Percentiles rank a stretch among this genome's conserved stretches.
Evolutionary conservation across 1,140 invertebrate species (phyloP).

Genomic region (Zaprionus lachaisei): DNA sequence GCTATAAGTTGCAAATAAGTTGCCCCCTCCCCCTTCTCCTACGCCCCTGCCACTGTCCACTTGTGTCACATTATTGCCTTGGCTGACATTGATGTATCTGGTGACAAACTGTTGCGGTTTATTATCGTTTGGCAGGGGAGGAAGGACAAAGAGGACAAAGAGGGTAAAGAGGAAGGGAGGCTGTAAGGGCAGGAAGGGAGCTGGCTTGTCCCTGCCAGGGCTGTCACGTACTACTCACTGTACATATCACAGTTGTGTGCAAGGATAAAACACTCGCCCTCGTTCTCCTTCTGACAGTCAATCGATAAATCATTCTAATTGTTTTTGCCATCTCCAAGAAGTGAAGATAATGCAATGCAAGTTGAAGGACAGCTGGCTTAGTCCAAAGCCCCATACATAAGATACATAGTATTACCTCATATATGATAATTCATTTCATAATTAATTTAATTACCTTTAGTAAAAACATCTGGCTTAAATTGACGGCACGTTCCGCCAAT

Average conservation of each 20-base stretch:
- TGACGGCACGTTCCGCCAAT: slow-evolving; percentile 19
- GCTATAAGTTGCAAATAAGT: slow-evolving; percentile 56
- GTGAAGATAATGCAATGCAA: slow-evolving; percentile 35
- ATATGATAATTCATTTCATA: slow-evolving; percentile 26
- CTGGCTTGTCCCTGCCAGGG: background rate
- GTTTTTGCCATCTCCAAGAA: slow-evolving; percentile 34
- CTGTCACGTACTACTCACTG: slow-evolving; percentile 62
- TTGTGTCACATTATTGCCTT: slow-evolving; percentile 58
- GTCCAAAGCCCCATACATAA: background rate
- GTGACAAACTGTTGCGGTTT: slow-evolving; percentile 76
- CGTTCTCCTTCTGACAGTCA: slow-evolving; percentile 19
- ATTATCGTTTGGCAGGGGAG: slow-evolving; percentile 34
- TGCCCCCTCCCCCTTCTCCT: background rate
- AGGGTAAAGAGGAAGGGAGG: background rate
- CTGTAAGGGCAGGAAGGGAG: background rate
- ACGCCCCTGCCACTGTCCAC: background rate
- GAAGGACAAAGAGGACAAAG: no score
- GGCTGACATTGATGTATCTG: slow-evolving; percentile 80
- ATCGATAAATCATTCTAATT: slow-evolving; percentile 78
- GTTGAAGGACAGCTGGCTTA: slow-evolving; percentile 12
- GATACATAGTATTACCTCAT: background rate
- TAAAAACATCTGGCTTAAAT: slow-evolving; percentile 32
- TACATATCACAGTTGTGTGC: slow-evolving; percentile 62
- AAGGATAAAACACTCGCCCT: slow-evolving; percentile 31
- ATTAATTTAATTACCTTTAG: slow-evolving; percentile 38